Conservation (phyloP, 2,888 invertebrate species). For the Lepidochitona cinerea region DNA sequence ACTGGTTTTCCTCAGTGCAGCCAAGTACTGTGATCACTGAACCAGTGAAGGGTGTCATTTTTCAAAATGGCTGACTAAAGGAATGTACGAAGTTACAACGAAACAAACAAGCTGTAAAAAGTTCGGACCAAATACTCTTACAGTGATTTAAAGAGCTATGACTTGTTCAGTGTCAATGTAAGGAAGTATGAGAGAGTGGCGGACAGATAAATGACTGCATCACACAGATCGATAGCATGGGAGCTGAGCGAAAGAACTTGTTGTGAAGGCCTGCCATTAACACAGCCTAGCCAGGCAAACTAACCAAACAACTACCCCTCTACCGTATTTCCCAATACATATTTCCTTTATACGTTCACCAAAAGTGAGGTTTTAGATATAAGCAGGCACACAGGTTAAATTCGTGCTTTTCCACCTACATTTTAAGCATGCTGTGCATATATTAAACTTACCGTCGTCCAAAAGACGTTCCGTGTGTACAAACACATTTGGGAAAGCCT, state of each 20-base stretch:
- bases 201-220: too few species aligned
- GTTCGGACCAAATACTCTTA: too few species aligned
- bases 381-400: neutral
- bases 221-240: too few species aligned
- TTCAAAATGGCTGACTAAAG: conserved; percentile 49
- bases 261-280: conserved; percentile 17
- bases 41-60: conserved; percentile 18
- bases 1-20: neutral
- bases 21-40: neutral
- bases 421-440: neutral
- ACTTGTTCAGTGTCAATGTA: too few species aligned
- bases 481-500: conserved; percentile 99
- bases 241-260: too few species aligned
- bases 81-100: neutral
- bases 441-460: conserved; percentile 93
- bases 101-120: too few species aligned
- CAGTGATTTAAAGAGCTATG: too few species aligned
- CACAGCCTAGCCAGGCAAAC: neutral
- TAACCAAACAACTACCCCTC: neutral
- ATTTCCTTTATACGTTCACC: too few species aligned
- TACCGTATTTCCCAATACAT: too few species aligned
- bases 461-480: conserved; percentile 98
- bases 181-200: too few species aligned
- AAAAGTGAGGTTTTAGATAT: neutral
- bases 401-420: neutral